phyloP scores from a whole-genome alignment of 2,797 vertebrate genomes.

The Epinephelus malabaricus region DNA sequence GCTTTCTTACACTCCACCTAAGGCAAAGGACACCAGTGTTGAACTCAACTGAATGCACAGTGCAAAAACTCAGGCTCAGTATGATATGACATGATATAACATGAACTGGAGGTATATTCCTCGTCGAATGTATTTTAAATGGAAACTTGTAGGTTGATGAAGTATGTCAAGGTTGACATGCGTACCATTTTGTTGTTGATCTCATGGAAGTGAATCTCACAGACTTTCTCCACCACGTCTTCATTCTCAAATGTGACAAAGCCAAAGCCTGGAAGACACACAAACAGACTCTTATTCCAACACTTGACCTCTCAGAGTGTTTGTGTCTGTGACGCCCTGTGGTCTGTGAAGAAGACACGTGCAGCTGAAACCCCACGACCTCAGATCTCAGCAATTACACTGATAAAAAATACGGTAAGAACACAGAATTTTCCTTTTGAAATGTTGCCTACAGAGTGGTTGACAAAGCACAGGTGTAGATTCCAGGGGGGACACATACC shows the following conservation, averaged over 20 bases:
- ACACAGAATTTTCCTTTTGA: not conserved
- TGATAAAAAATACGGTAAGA: not conserved
- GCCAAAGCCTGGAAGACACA: constrained; percentile 90
- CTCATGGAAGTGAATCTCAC: constrained; percentile 99
- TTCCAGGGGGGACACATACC: too few species aligned
- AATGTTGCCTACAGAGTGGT: not conserved
- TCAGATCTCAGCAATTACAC: not conserved
- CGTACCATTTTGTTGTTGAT: constrained; percentile 99
- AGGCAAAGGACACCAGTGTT: not conserved
- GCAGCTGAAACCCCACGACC: not conserved
- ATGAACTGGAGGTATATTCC: not conserved
- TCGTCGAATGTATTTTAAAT: too few species aligned
- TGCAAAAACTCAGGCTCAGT: too few species aligned
- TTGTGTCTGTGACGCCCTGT: not conserved
- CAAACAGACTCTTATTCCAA: constrained; percentile 16
- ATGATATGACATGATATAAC: too few species aligned
- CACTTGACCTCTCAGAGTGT: not conserved
- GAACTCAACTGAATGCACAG: not conserved
- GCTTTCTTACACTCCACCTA: constrained; percentile 99
- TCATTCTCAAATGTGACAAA: constrained; percentile 99
- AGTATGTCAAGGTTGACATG: not conserved
- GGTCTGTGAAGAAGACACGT: not conserved
- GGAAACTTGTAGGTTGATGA: not conserved
- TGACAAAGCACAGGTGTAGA: too few species aligned
- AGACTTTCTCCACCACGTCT: constrained; percentile 99